Percentiles rank a stretch among this genome's conserved stretches.
phyloP scores from a whole-genome alignment of 2,113 vertebrate genomes.

The Maccullochella peelii region DNA sequence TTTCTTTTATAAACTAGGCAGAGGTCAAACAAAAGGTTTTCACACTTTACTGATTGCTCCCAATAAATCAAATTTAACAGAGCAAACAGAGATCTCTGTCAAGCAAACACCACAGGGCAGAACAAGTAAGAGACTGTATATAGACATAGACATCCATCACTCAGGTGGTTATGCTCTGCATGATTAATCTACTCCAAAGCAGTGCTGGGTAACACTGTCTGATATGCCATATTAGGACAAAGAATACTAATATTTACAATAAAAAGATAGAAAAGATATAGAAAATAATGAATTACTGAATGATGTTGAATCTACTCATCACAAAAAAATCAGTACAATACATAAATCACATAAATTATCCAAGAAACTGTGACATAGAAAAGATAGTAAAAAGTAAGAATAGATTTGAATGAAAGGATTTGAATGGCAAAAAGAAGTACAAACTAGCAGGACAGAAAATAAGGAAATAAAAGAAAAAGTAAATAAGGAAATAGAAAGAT shows the following conservation, averaged over 20 bases:
- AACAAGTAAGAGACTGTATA: neutral
- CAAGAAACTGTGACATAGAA: neutral
- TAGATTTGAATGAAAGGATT: too few species aligned
- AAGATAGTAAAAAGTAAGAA: neutral
- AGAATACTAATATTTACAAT: neutral
- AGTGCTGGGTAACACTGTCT: neutral
- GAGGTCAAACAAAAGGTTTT: constrained; percentile 26
- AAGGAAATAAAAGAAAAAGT: neutral
- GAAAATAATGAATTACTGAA: neutral
- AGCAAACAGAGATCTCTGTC: constrained; percentile 4
- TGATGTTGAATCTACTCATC: neutral
- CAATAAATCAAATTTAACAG: neutral
- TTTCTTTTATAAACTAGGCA: neutral
- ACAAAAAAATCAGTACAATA: neutral
- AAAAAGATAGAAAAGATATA: neutral
- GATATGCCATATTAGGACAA: neutral
- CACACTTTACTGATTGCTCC: neutral
- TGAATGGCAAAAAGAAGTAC: too few species aligned
- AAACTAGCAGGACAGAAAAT: too few species aligned
- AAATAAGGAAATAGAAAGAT: too few species aligned
- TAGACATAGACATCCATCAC: neutral
- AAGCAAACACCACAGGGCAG: neutral
- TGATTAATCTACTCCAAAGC: neutral
- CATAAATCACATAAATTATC: neutral
- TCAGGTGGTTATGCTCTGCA: neutral